These are phyloP conservation scores for Sylvia borin DNA, from an alignment of 2,797 vertebrate genomes.

Conservation along the genomic window DNA sequence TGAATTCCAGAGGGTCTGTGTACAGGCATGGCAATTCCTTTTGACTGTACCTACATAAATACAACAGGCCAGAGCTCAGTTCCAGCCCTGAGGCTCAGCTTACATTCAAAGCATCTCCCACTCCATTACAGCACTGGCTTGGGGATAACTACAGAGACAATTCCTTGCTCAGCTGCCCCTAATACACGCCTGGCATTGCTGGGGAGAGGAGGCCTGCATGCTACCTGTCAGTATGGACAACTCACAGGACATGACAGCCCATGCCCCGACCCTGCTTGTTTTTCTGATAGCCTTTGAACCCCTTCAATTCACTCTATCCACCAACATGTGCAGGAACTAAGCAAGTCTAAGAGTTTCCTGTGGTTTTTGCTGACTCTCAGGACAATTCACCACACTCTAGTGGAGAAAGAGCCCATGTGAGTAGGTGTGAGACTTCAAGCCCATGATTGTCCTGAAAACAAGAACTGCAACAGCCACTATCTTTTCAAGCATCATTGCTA, in stretches of 20 bases:
- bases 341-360: not conserved
- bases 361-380: not conserved
- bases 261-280: not conserved
- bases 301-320: not conserved
- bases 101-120: not conserved
- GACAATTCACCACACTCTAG: not conserved
- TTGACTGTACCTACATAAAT: not conserved
- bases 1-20: not conserved
- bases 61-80: not conserved
- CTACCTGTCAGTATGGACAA: not conserved
- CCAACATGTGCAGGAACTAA: not conserved
- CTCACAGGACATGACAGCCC: not conserved
- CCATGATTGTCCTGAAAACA: not conserved
- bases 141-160: not conserved
- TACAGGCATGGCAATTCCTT: not conserved
- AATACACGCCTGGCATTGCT: not conserved
- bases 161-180: fast-evolving
- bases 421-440: not conserved
- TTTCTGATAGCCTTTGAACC: not conserved
- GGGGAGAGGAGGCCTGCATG: not conserved
- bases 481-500: not conserved
- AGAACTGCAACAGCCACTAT: not conserved
- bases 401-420: not conserved
- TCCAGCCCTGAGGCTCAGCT: not conserved
- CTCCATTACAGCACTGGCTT: not conserved